Percentiles rank a stretch among this genome's conserved stretches.
phyloP scores from a whole-genome alignment of 2,113 vertebrate genomes.

The Nothocercus julius region DNA sequence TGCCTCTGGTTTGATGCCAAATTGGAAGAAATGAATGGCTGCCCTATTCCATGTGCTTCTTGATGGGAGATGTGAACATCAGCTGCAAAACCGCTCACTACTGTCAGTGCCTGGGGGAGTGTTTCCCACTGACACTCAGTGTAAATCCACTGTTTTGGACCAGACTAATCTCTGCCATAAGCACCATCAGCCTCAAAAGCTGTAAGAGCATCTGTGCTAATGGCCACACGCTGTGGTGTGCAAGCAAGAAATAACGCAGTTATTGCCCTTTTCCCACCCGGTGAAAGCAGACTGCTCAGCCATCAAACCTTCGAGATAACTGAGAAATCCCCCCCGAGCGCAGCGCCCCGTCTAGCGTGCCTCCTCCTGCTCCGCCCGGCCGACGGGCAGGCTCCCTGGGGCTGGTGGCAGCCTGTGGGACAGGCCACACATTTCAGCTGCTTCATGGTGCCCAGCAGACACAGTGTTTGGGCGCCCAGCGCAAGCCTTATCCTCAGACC shows the following conservation, averaged over 20 bases:
- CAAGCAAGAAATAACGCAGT: background rate
- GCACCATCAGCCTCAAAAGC: background rate
- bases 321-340: background rate
- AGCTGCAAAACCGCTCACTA: rapidly evolving
- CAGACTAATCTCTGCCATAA: background rate
- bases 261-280: background rate
- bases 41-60: background rate
- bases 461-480: rapidly evolving
- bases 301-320: background rate
- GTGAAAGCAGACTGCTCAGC: background rate
- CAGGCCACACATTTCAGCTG: background rate
- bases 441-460: background rate
- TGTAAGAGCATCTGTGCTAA: slow-evolving; percentile 18
- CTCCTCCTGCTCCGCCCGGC: background rate
- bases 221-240: background rate
- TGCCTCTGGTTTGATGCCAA: background rate
- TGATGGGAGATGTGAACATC: background rate
- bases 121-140: background rate
- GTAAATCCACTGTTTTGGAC: background rate
- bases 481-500: background rate
- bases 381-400: background rate
- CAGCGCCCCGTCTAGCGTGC: background rate
- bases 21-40: slow-evolving; percentile 27
- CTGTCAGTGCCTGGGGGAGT: background rate
- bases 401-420: background rate